Percentiles rank a stretch among this genome's conserved stretches.
Evolutionary conservation across 2,888 invertebrate species (phyloP).

Genomic region (Parochlus steinenii): DNA sequence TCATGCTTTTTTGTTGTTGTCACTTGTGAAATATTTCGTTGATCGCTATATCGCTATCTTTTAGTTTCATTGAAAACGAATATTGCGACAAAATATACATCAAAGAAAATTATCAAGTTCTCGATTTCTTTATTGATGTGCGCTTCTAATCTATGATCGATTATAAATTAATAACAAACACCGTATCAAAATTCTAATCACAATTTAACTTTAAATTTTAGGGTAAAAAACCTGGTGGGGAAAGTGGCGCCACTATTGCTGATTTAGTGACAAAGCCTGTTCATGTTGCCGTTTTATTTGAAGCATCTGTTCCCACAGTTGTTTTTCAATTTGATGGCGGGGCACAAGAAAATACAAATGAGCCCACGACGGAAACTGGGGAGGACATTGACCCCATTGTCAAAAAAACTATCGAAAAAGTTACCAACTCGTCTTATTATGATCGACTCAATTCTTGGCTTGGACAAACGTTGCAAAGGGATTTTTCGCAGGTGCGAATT

Average conservation of each 20-base stretch:
- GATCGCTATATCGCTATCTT: too few species aligned
- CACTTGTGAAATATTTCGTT: too few species aligned
- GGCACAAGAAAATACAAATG: conserved; percentile 14
- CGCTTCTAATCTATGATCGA: too few species aligned
- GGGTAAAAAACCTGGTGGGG: conserved; percentile 68
- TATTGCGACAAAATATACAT: too few species aligned
- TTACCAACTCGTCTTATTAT: conserved; percentile 46
- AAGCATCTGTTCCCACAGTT: conserved; percentile 66
- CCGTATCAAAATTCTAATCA: conserved; percentile 13
- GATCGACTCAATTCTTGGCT: conserved; percentile 84
- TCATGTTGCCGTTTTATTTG: conserved; percentile 40
- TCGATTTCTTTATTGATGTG: too few species aligned
- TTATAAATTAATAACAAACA: too few species aligned
- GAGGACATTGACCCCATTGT: conserved; percentile 24
- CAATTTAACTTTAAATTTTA: too few species aligned
- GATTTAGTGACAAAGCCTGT: conserved; percentile 57
- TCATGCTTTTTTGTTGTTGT: too few species aligned
- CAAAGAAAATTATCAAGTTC: too few species aligned
- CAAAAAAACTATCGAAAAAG: conserved; percentile 25
- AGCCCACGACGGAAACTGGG: conserved; percentile 29
- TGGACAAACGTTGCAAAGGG: conserved; percentile 75
- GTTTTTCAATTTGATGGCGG: conserved; percentile 65
- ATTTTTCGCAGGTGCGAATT: conserved; percentile 49
- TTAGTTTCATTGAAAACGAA: too few species aligned
- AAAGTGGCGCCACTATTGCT: conserved; percentile 36